These are phyloP conservation scores for Harpagifer antarcticus DNA, from an alignment of 2,797 vertebrate species.

Conservation along the genomic window DNA sequence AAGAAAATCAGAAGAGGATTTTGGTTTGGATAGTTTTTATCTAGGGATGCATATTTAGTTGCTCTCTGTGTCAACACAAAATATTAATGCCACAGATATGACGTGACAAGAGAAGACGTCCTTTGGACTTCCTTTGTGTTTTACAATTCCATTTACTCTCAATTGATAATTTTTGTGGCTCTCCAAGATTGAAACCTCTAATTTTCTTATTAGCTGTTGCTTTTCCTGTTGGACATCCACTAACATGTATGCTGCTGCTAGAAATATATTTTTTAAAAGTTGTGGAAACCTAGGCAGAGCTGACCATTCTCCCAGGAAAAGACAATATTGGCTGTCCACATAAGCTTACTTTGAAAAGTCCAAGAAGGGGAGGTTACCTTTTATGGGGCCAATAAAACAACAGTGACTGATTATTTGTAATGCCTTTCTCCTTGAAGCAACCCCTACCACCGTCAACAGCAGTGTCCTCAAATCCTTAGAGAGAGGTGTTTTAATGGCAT, in stretches of 20 bases:
- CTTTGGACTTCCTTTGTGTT: not conserved
- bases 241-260: no score
- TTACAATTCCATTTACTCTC: no score
- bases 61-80: conserved; percentile 7
- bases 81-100: conserved; percentile 9
- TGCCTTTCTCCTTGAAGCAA: conserved; percentile 58
- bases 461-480: conserved; percentile 34
- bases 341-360: no score
- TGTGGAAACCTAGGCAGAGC: conserved; percentile 8
- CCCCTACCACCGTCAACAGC: conserved; percentile 21
- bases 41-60: conserved; percentile 8
- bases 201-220: conserved; percentile 13
- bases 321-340: not conserved
- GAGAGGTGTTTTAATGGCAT: conserved; percentile 52
- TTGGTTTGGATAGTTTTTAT: conserved; percentile 12
- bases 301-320: not conserved
- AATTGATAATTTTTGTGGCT: no score
- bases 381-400: conserved; percentile 56
- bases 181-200: not conserved
- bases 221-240: not conserved
- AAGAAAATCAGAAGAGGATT: conserved; percentile 6
- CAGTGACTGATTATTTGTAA: conserved; percentile 64
- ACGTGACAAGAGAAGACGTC: not conserved
- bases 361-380: no score
- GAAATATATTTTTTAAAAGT: not conserved